These are phyloP conservation scores for Protonemura montana DNA, from an alignment of 2,888 invertebrate genomes.

Conservation along the genomic window DNA sequence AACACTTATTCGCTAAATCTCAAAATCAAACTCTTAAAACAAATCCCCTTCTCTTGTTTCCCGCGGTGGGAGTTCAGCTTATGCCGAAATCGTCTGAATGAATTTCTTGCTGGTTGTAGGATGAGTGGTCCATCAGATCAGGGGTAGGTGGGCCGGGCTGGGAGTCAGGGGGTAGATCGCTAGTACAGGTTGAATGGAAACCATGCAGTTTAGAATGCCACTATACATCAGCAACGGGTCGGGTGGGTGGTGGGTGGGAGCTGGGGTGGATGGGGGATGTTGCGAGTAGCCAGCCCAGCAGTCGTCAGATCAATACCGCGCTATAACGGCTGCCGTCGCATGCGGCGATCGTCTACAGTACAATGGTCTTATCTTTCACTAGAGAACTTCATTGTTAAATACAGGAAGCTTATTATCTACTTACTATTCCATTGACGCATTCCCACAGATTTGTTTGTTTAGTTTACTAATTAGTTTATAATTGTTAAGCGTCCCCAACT, in stretches of 20 bases:
- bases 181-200: background rate
- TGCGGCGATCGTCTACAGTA: background rate
- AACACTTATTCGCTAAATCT: background rate
- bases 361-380: background rate
- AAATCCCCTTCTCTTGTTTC: background rate
- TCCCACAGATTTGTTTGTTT: background rate
- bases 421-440: background rate
- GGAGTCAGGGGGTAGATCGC: background rate
- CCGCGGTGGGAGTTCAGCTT: background rate
- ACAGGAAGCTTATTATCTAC: background rate
- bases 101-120: background rate
- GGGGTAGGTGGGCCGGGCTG: background rate
- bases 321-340: background rate
- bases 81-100: background rate
- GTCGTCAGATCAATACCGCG: background rate
- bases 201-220: slow-evolving; percentile 12
- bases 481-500: background rate
- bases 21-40: background rate
- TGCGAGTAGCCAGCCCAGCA: background rate
- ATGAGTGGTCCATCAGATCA: background rate
- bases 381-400: background rate
- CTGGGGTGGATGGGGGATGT: background rate
- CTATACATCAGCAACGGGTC: background rate
- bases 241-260: background rate
- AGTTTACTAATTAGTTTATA: background rate